Evolutionary conservation across 2,888 invertebrate genomes (phyloP).

Genomic region (Netelia melanura): DNA sequence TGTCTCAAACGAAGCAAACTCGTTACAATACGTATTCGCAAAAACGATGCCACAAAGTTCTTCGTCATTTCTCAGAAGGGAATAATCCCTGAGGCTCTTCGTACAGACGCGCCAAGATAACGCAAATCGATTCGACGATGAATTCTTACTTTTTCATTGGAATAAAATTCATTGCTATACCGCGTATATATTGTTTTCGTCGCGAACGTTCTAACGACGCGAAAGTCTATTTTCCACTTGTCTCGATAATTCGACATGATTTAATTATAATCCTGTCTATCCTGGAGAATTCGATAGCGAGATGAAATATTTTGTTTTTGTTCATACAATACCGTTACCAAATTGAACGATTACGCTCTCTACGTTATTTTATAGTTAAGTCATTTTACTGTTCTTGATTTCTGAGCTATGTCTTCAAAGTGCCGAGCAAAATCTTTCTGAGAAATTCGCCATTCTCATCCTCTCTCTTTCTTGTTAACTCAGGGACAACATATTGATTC

Average conservation of each 20-base stretch:
- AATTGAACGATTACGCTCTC: constrained; percentile 23
- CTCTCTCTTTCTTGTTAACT: constrained; percentile 8
- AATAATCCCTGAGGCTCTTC: constrained; percentile 7
- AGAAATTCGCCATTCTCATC: constrained; percentile 39
- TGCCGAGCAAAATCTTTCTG: constrained; percentile 61
- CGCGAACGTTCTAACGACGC: neutral
- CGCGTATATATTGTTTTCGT: neutral
- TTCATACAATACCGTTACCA: constrained; percentile 1
- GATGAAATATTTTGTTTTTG: constrained; percentile 9
- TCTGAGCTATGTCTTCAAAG: constrained; percentile 57
- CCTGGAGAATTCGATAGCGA: constrained; percentile 23
- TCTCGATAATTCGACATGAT: neutral
- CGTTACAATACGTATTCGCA: constrained; percentile 59
- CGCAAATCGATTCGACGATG: constrained; percentile 8
- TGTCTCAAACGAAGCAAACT: constrained; percentile 70
- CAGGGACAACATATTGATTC: constrained; percentile 17
- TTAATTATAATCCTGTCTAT: neutral
- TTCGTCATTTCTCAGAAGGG: constrained; percentile 34
- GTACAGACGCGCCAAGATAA: neutral
- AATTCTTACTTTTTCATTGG: neutral
- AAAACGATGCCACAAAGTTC: constrained; percentile 46
- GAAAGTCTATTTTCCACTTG: neutral
- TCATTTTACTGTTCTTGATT: constrained; percentile 47
- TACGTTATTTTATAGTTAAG: constrained; percentile 21
- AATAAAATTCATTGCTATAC: neutral